Conservation (phyloP, 2,888 invertebrate species). For the Megaustenia siamemsis region DNA sequence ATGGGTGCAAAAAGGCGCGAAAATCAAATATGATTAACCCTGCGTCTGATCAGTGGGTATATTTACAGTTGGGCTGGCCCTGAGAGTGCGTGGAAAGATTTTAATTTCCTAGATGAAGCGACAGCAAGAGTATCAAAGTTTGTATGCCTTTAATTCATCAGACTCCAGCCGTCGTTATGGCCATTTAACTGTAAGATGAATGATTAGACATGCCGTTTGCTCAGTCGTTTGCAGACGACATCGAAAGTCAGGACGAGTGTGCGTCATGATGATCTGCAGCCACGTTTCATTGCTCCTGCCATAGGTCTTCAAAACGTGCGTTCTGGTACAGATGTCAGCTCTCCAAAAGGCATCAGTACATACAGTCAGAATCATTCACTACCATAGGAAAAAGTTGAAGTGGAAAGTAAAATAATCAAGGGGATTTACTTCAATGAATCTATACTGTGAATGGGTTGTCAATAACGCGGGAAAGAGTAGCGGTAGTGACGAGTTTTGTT, state of each 20-base stretch:
- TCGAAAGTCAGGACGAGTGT: constrained; percentile 17
- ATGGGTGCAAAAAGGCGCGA: constrained; percentile 61
- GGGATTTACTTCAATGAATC: not conserved
- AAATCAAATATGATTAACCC: constrained; percentile 67
- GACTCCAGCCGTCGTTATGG: constrained; percentile 60
- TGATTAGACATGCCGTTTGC: constrained; percentile 59
- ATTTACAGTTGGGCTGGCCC: constrained; percentile 64
- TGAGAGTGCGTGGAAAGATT: constrained; percentile 62
- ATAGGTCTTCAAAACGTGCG: not conserved
- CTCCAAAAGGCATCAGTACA: not conserved
- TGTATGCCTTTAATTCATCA: constrained; percentile 67
- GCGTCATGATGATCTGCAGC: constrained; percentile 45
- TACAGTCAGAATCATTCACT: not conserved
- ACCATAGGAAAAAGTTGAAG: not conserved
- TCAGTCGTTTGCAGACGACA: constrained; percentile 54
- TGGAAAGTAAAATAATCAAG: not conserved
- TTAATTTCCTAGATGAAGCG: constrained; percentile 70
- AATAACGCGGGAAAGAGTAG: too few relatives aligned
- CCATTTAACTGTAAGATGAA: constrained; percentile 66
- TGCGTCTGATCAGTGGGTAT: constrained; percentile 61
- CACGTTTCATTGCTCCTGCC: not conserved
- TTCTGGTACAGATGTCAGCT: not conserved
- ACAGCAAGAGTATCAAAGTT: constrained; percentile 62
- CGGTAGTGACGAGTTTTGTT: too few relatives aligned
- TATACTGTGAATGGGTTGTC: not conserved